A percentile compares a stretch with the other conserved stretches of the same genome.
These are phyloP conservation scores for Tachyglossus aculeatus DNA, from an alignment of 2,797 vertebrate species.

Conservation along the genomic window DNA sequence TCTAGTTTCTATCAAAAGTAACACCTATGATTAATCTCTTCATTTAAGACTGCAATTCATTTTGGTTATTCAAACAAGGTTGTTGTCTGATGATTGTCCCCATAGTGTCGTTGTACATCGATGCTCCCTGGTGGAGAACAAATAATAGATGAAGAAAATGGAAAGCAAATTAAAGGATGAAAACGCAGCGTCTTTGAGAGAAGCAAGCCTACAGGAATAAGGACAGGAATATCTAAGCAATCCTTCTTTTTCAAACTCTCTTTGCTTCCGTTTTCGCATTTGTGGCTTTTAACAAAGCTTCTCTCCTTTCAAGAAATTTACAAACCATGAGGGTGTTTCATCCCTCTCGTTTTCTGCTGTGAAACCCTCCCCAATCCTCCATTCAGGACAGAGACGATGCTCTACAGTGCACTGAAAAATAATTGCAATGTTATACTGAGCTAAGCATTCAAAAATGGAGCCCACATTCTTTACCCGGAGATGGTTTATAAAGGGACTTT, in stretches of 20 bases:
- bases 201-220: not conserved
- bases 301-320: not conserved
- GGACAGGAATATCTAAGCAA: not conserved
- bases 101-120: not conserved
- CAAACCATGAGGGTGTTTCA: not conserved
- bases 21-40: too few species aligned
- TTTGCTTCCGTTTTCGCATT: not conserved
- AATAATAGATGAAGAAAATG: not conserved
- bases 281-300: not conserved
- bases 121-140: slow-evolving; percentile 22
- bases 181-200: slow-evolving; percentile 22
- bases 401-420: not conserved
- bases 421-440: too few species aligned
- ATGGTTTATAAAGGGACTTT: too few species aligned
- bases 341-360: not conserved
- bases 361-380: not conserved
- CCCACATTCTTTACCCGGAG: too few species aligned
- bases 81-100: not conserved
- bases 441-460: too few species aligned
- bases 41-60: slow-evolving; percentile 44
- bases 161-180: not conserved
- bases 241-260: not conserved
- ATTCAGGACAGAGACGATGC: not conserved
- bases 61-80: slow-evolving; percentile 12
- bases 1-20: too few species aligned